These are phyloP conservation scores for Actenoides hombroni DNA, from an alignment of 2,113 vertebrate genomes.

Conservation along the genomic window DNA sequence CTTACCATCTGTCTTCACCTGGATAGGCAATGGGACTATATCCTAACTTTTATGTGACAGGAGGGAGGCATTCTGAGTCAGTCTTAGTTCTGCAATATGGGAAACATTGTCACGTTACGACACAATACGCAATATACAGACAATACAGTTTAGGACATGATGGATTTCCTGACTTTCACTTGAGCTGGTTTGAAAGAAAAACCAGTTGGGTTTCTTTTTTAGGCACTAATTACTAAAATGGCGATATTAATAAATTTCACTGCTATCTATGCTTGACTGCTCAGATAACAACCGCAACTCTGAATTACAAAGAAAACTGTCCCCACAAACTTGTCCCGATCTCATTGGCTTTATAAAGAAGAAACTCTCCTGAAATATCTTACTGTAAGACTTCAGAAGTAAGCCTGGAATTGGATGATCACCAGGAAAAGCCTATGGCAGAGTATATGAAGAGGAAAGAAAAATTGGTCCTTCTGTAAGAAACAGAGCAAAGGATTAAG, in stretches of 20 bases:
- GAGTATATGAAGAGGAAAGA: neutral
- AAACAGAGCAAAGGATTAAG: neutral
- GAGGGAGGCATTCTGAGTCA: neutral
- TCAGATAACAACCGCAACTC: neutral
- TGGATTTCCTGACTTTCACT: neutral
- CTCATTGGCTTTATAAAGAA: neutral
- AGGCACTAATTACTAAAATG: neutral
- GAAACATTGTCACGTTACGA: neutral
- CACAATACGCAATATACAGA: neutral
- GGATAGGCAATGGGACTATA: neutral
- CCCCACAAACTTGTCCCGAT: neutral
- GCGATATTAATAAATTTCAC: neutral
- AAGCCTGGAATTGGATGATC: neutral
- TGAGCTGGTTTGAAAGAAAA: neutral
- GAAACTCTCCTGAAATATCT: neutral
- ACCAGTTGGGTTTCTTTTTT: neutral
- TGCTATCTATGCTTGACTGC: neutral
- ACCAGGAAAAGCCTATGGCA: neutral
- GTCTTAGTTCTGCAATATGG: neutral
- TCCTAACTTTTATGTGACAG: neutral
- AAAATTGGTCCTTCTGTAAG: neutral
- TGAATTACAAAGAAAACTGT: neutral
- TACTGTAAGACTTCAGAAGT: neutral
- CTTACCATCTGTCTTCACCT: neutral
- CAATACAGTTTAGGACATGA: neutral